Evolutionary conservation across 2,888 invertebrate genomes (phyloP), one percentile per base, ranked within the genome.

Genomic region (Nycteola revayana): DNA sequence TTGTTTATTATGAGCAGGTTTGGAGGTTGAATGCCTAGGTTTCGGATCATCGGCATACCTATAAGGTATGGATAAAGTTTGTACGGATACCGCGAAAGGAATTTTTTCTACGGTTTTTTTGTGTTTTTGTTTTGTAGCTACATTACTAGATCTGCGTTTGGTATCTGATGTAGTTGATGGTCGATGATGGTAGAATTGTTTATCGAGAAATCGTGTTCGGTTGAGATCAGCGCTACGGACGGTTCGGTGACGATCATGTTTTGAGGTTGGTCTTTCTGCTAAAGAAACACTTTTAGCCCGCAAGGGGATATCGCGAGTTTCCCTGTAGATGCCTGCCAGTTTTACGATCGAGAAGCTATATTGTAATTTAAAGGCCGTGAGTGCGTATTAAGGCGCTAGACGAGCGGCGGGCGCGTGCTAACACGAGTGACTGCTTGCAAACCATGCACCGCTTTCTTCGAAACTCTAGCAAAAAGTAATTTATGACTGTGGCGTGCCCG

Each of bases 401-500:
- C 73, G 73, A 62, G 62, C 67, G 64, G 49, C 54, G 51, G 47
- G 54, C 55, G 56, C 64, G 59, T 59, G 44, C 60, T 54, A 60
- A 49, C 64, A 57, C 66, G 70, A 71, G 60, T 66, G 76, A 78
- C 81, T 77, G 75, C 60, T 66, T 60, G 61, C 66, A 66, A 68
- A 69, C 66, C 60, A 56, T 69, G 66, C 78, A 74, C 75, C 73
- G 65, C 65, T 49, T 46, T 72, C 70, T 68, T 67, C 44, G 55
- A 42, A 65, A 70, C 62, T 67, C 65, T 64, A 75, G 69, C 75
- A 83, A 85, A 86, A 86, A 87, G 81, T 84, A 79, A 83, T 79
- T 81, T 79, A 85, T 84, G 67, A 79, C 52, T 58, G 67, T 85
- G 48, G 85, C 86, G 86, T 87, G 86, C 67, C 61, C 67, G 41